Evolutionary conservation across 2,113 vertebrate genomes (phyloP).

Genomic region (Capricornis sumatraensis): DNA sequence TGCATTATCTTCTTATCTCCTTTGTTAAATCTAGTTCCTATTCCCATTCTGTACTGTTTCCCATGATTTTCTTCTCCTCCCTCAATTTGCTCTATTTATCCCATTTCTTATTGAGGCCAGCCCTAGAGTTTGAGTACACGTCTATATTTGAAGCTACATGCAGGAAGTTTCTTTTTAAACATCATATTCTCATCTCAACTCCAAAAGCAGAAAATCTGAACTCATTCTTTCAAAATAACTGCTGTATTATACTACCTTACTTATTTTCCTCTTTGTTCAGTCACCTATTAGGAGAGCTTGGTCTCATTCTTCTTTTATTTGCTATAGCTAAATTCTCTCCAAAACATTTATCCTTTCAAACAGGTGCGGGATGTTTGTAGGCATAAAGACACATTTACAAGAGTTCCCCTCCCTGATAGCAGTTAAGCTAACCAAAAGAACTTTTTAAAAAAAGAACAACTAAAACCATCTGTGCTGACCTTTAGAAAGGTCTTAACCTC

Average conservation of each 20-base stretch:
- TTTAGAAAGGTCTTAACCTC: background rate
- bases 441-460: background rate
- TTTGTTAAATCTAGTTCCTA: background rate
- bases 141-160: background rate
- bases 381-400: background rate
- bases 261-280: background rate
- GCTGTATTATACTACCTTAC: background rate
- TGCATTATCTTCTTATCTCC: background rate
- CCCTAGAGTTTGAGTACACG: background rate
- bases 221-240: background rate
- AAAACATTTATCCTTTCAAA: background rate
- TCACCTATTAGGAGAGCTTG: background rate
- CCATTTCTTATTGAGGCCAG: background rate
- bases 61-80: background rate
- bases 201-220: background rate
- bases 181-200: background rate
- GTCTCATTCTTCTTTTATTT: background rate
- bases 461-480: background rate
- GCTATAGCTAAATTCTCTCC: background rate
- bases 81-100: background rate
- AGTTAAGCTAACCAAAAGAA: background rate
- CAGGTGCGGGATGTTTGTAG: background rate
- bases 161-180: background rate
- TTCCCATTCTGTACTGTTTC: background rate
- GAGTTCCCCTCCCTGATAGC: background rate